Conservation (phyloP, 2,113 vertebrate species). For the Hippocampus guttulatus region DNA sequence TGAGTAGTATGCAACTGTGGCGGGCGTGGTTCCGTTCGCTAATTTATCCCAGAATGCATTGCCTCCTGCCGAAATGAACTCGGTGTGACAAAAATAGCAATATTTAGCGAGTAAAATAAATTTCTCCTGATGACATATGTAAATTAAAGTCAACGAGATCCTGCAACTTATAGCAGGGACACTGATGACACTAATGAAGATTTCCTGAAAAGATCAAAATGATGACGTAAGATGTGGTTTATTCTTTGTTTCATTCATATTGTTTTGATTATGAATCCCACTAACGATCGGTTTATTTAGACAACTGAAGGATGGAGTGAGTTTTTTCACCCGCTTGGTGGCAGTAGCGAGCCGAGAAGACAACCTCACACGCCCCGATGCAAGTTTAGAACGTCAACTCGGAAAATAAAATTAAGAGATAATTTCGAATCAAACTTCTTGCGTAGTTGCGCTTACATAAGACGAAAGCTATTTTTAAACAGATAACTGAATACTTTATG, state of each 20-base stretch:
- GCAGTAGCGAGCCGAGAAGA: background rate
- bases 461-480: no score
- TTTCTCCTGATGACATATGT: no score
- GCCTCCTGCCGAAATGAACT: background rate
- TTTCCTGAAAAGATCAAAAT: no score
- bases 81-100: background rate
- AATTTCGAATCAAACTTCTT: no score
- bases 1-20: background rate
- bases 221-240: background rate
- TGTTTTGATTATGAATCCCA: background rate
- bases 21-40: background rate
- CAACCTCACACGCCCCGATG: background rate
- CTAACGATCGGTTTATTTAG: conserved; percentile 17
- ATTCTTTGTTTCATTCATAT: background rate
- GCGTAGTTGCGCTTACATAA: no score
- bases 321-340: background rate
- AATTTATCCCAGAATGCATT: background rate
- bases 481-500: no score
- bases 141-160: no score
- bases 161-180: no score
- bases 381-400: no score
- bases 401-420: no score
- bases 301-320: background rate
- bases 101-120: background rate
- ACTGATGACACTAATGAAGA: no score